phyloP scores from a whole-genome alignment of 2,113 vertebrate genomes.

The Phyllostomus discolor region DNA sequence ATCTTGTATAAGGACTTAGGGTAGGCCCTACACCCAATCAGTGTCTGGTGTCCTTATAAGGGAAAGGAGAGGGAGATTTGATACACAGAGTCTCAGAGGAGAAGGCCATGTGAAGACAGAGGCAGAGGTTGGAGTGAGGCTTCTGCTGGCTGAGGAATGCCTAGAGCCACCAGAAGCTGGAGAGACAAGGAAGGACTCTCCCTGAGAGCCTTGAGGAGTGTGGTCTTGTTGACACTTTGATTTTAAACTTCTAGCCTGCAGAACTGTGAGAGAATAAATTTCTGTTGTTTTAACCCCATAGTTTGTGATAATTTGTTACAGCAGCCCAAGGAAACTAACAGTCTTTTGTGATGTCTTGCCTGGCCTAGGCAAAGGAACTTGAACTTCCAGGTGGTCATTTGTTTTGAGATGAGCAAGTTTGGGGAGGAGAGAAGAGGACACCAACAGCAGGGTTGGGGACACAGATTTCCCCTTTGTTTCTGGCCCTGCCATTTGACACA shows the following conservation, averaged over 20 bases:
- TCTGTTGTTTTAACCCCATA: neutral
- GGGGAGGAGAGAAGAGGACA: neutral
- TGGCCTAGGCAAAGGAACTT: rapidly evolving
- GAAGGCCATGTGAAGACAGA: rapidly evolving
- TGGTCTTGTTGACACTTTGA: neutral
- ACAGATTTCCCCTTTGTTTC: neutral
- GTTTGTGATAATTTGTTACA: neutral
- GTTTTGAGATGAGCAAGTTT: neutral
- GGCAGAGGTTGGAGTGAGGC: neutral
- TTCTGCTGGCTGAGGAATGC: rapidly evolving
- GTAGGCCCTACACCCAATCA: too few species aligned
- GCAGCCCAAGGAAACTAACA: neutral
- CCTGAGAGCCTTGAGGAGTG: neutral
- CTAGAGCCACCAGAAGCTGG: neutral
- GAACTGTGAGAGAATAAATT: neutral
- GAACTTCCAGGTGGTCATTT: neutral
- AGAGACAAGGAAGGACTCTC: neutral
- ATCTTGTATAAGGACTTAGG: neutral
- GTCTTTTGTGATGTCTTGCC: neutral
- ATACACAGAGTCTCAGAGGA: neutral
- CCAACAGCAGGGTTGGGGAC: neutral
- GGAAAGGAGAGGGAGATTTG: neutral
- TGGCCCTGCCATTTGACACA: neutral
- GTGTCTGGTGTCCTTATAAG: neutral
- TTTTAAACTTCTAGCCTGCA: neutral